Evolutionary conservation across 2,888 invertebrate genomes (phyloP).

Genomic region (Steinernema carpocapsae): DNA sequence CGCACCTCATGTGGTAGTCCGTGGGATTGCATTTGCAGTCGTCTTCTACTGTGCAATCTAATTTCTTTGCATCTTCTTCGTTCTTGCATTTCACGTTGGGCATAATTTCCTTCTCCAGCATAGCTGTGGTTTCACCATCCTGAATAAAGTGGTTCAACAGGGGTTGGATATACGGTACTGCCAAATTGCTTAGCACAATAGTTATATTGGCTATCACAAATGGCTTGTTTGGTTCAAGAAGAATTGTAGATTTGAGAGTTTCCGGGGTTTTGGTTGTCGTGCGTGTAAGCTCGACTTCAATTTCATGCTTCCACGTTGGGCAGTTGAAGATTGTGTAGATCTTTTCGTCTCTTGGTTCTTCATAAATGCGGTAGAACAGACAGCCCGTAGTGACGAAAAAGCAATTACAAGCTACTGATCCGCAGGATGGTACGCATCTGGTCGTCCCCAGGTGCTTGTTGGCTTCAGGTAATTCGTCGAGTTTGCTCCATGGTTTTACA

Average conservation of each 20-base stretch:
- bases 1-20: background rate
- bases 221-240: background rate
- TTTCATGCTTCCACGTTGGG: conserved; percentile 1
- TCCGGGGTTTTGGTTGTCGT: background rate
- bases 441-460: conserved; percentile 1
- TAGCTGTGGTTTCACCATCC: background rate
- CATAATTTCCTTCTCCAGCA: background rate
- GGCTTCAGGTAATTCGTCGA: background rate
- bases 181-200: background rate
- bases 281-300: background rate
- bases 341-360: background rate
- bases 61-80: background rate
- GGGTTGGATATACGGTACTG: background rate
- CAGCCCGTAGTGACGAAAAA: background rate
- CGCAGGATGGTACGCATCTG: background rate
- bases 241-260: background rate
- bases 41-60: background rate
- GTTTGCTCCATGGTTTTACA: background rate
- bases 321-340: background rate
- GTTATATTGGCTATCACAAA: background rate
- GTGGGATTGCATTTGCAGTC: background rate
- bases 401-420: background rate
- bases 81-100: background rate
- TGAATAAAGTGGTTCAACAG: background rate
- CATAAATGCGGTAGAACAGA: conserved; percentile 30